Evolutionary conservation across 2,797 vertebrate species (phyloP), one percentile per base, ranked within the genome.

Genomic region (Sebastes steindachneri): DNA sequence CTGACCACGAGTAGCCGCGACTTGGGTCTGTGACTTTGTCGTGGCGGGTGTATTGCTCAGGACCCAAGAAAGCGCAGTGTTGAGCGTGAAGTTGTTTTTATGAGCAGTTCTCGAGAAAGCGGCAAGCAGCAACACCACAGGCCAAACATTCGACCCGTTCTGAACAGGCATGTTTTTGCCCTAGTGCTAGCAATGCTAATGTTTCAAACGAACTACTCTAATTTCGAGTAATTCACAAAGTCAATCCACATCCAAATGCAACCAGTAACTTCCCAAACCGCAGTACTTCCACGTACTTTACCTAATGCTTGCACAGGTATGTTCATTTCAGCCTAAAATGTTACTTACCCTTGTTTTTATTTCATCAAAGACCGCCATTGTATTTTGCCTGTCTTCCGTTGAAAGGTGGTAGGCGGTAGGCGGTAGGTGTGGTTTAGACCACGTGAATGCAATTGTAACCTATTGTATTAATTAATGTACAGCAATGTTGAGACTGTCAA

Each of bases 321-420:
- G 4, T 23, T 55, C 2, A 73, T 65, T 66, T 48, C 6, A 29
- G 2, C 6, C 7, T 9, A 28, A 64, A 41, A 57, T 31, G 4
- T 31, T 29, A 77, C 65, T 35, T 70, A 75, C 71, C 9, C 0
- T 1, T 0, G 0, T 9, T 8, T 0, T 2, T 7, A 0, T 0
- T 5, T 9, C 0, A 8, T 0, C 1, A 0, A 0, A 2, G 0
- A 5, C 2, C 0, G 21, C 51, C 65, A 75, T 79, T 23, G 2
- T 63, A 8, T 14, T 21, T 3, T 17, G 3, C 9, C 4, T 4
- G 12, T 60, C 21, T 28, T 26, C 2, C 0, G 1, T 8, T 41
- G 1, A 25, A 33, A 15, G 2, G 1, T 17, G 33, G 31, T 33
- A 33, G 31, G 29, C 7, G 7, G 29, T 31, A 31, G 29, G 15